Base-by-base conservation (phyloP, 2,113 vertebrate species). In the Barbus barbus region DNA sequence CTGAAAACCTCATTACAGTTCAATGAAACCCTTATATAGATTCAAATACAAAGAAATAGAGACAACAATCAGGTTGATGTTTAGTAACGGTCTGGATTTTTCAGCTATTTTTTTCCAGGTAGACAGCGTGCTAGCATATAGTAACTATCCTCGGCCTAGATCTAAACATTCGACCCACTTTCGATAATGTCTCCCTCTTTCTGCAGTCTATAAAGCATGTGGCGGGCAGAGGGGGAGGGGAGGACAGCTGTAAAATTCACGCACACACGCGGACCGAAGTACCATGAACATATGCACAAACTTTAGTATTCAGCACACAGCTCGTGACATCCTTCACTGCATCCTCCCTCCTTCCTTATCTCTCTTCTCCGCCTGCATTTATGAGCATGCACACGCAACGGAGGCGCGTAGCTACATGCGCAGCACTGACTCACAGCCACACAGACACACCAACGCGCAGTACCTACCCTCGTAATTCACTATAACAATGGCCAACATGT, bases 391-490 rank as follows among this genome's bases (percentile, higher is more conserved):
- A 87, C 56, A 63, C 56, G 58, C 83, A 12, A 80, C 7, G 20
- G n/a, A 31, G 74, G 78, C 31, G 14, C 61, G 28, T 71, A 69
- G 26, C 46, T 69, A 79, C 71, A 85, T 78, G 67, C 83, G 79
- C 86, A 72, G 56, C 69, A 76, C 72, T 60, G 81, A 82, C 80
- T 58, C 85, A 74, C 48, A 77, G 41, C 74, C 60, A 28, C 80
- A 75, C 65, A 75, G 46, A 83, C 60, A 82, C 78, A 81, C 72
- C 72, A 69, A 72, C 53, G 24, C 78, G 61, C 20, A 7, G 61
- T 91, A 92, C 93, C 93, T 94, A 93, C 93, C 92, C 87, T 91
- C 89, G 2, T 91, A 93, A 94, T 93, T 96, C 92, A 94, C 92
- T 94, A 89, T 93, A 91, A 90, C 58, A 89, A 94, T 92, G 88